phyloP scores from a whole-genome alignment of 2,797 vertebrate genomes.

The Crenuchus spilurus region DNA sequence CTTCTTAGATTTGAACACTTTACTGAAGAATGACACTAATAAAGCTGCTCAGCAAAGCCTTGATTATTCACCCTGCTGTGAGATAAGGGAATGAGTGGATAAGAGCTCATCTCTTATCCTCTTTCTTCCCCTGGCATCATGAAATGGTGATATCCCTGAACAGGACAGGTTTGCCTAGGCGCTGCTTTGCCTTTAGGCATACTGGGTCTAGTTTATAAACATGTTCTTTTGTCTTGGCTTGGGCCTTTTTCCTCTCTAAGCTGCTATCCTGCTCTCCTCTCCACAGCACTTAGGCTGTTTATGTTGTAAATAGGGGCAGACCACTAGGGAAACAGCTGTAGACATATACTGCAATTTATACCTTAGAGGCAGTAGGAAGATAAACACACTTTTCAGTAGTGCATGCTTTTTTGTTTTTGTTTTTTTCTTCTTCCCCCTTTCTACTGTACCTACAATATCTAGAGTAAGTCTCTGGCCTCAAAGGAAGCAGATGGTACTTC shows the following conservation, averaged over 20 bases:
- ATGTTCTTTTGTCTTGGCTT: constrained; percentile 15
- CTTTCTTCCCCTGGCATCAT: background rate
- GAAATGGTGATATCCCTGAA: constrained; percentile 17
- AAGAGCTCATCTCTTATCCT: background rate
- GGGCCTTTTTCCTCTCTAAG: constrained; percentile 14
- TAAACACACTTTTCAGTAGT: constrained; percentile 24
- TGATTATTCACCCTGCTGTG: background rate
- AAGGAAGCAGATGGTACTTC: constrained; percentile 61
- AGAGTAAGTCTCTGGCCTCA: constrained; percentile 39
- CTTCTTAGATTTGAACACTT: background rate
- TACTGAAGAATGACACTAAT: background rate
- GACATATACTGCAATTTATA: constrained; percentile 34
- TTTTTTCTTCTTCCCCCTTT: background rate
- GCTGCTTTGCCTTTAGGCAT: constrained; percentile 26
- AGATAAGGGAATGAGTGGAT: background rate
- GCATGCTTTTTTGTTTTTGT: constrained; percentile 8
- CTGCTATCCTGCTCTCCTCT: constrained; percentile 11
- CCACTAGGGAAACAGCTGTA: constrained; percentile 14
- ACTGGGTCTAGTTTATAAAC: constrained; percentile 24
- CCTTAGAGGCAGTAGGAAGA: constrained; percentile 27
- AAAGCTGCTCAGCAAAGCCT: background rate
- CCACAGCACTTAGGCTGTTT: constrained; percentile 29
- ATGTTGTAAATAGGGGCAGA: constrained; percentile 36
- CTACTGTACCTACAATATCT: constrained; percentile 18
- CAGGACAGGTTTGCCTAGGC: constrained; percentile 19